A percentile compares a stretch with the other conserved stretches of the same genome.
Evolutionary conservation across 2,888 invertebrate species (phyloP).

Genomic region (Dolichomitus sp.): DNA sequence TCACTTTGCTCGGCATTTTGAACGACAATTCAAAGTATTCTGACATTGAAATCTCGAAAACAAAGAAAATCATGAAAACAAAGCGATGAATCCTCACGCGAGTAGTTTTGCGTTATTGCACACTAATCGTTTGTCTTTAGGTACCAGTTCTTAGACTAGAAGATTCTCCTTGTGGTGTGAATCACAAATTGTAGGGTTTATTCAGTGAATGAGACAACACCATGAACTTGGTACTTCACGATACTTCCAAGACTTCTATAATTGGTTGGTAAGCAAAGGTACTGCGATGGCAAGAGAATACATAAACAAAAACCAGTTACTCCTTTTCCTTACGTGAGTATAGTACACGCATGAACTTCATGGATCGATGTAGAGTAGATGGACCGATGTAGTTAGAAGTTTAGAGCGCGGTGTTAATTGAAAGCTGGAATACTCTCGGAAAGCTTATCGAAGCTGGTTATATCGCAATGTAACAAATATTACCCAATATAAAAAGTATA

Average conservation of each 20-base stretch:
- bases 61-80: slow-evolving; percentile 6
- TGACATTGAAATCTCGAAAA: too few relatives aligned
- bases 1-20: too few relatives aligned
- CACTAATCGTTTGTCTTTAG: slow-evolving; percentile 40
- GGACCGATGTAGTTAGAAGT: slow-evolving; percentile 5
- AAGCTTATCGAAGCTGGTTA: slow-evolving; percentile 65
- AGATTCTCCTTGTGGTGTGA: too few relatives aligned
- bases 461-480: slow-evolving; percentile 49
- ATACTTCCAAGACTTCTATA: slow-evolving; percentile 66
- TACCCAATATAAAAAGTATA: slow-evolving; percentile 35
- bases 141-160: too few relatives aligned
- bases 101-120: slow-evolving; percentile 26
- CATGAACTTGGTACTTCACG: slow-evolving; percentile 77
- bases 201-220: slow-evolving; percentile 76
- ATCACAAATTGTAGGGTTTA: slow-evolving; percentile 77
- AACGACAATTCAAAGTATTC: too few relatives aligned
- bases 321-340: background rate
- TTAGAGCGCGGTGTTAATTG: slow-evolving; percentile 64
- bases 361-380: too few relatives aligned
- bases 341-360: background rate
- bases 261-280: slow-evolving; percentile 59
- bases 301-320: slow-evolving; percentile 35
- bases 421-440: slow-evolving; percentile 62
- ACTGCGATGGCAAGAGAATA: slow-evolving; percentile 4
- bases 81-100: background rate